Percentiles rank a stretch among this genome's conserved stretches.
Conservation (phyloP, 1,140 invertebrate species). For the Agrypnia vestita region DNA sequence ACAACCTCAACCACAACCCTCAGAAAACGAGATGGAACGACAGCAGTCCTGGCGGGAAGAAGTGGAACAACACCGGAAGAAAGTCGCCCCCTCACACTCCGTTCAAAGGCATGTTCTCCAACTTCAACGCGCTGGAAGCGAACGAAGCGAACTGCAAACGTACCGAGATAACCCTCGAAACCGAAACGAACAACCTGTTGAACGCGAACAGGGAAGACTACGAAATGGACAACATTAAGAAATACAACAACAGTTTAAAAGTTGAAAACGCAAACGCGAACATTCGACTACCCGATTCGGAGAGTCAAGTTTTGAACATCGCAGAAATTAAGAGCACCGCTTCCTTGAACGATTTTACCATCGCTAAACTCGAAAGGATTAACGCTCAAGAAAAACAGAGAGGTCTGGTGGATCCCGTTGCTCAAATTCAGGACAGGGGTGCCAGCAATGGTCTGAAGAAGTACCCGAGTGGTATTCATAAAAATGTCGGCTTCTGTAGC, state of each 20-base stretch:
- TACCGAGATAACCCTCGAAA: slow-evolving; percentile 52
- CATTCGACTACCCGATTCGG: slow-evolving; percentile 49
- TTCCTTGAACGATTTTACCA: neutral
- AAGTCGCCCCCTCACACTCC: slow-evolving; percentile 36
- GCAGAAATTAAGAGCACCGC: neutral
- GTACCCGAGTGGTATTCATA: slow-evolving; percentile 47
- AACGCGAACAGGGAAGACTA: slow-evolving; percentile 37
- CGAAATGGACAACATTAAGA: slow-evolving; percentile 49
- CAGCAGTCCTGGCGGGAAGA: slow-evolving; percentile 36
- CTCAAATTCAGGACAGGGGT: slow-evolving; percentile 5
- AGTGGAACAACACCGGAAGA: slow-evolving; percentile 45
- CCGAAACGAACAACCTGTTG: slow-evolving; percentile 54
- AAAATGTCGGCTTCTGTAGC: slow-evolving; percentile 51
- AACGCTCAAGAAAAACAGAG: neutral
- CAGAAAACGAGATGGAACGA: slow-evolving; percentile 42
- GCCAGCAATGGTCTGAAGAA: slow-evolving; percentile 55
- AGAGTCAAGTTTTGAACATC: slow-evolving; percentile 42
- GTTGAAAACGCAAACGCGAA: slow-evolving; percentile 29
- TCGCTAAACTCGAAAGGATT: slow-evolving; percentile 3
- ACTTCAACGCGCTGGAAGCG: slow-evolving; percentile 34
- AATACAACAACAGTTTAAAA: slow-evolving; percentile 22
- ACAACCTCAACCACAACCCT: slow-evolving; percentile 60
- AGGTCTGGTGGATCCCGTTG: neutral
- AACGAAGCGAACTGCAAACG: slow-evolving; percentile 23
- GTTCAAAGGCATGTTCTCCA: slow-evolving; percentile 48